Evolutionary conservation across 2,797 vertebrate genomes (phyloP).

Genomic region (Apodemus agrarius): DNA sequence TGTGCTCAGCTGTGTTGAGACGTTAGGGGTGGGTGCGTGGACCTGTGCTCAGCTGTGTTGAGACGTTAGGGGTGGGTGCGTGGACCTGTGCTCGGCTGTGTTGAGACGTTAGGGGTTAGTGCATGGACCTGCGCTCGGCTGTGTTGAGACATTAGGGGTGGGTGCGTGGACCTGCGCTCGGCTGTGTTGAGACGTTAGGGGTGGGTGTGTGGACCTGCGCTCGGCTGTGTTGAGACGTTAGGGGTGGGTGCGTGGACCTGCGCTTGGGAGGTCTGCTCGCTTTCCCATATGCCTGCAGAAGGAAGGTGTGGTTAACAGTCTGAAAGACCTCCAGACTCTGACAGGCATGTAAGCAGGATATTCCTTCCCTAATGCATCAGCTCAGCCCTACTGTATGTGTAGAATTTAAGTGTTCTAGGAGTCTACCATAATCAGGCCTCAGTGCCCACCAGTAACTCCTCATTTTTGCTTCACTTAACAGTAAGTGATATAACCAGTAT

Average conservation of each 20-base stretch:
- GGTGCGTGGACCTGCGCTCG: too few relatives aligned
- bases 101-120: too few relatives aligned
- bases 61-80: too few relatives aligned
- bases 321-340: conserved; percentile 22
- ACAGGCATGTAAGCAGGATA: neutral
- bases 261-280: neutral
- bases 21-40: too few relatives aligned
- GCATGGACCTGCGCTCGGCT: too few relatives aligned
- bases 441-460: conserved; percentile 41
- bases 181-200: too few relatives aligned
- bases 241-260: neutral
- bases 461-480: conserved; percentile 74
- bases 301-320: neutral
- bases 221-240: conserved; percentile 14
- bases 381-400: conserved; percentile 21
- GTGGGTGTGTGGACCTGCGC: too few relatives aligned
- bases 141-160: too few relatives aligned
- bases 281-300: conserved; percentile 21
- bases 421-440: neutral
- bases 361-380: neutral
- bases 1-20: too few relatives aligned
- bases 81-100: too few relatives aligned
- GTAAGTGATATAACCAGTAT: conserved; percentile 65
- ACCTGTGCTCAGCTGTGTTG: too few relatives aligned
- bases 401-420: neutral